phyloP scores from a whole-genome alignment of 2,113 vertebrate genomes.

The Hydrolagus affinis region DNA sequence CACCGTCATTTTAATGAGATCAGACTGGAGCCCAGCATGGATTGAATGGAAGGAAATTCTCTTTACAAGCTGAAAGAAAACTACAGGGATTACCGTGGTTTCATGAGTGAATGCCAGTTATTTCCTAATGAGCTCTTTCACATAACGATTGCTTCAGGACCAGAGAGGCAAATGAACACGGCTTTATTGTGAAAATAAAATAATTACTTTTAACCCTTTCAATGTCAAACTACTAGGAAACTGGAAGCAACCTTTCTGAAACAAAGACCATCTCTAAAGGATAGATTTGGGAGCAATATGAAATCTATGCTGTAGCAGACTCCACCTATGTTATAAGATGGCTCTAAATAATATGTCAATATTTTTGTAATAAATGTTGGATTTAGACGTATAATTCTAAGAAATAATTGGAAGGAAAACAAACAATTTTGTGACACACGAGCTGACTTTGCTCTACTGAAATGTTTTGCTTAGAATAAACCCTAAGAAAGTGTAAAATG shows the following conservation, averaged over 20 bases:
- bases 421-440: too few species aligned
- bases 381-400: too few species aligned
- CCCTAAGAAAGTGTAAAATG: too few species aligned
- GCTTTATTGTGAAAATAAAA: neutral
- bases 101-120: neutral
- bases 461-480: too few species aligned
- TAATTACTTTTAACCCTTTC: neutral
- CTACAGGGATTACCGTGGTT: neutral
- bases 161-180: neutral
- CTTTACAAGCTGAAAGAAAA: neutral
- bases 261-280: neutral
- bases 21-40: neutral
- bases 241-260: neutral
- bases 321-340: too few species aligned
- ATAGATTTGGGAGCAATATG: neutral
- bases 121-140: neutral
- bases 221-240: neutral
- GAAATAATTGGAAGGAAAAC: too few species aligned
- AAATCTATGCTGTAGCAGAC: neutral
- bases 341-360: too few species aligned
- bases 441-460: too few species aligned
- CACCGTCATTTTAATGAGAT: neutral
- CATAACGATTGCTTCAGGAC: neutral
- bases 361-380: too few species aligned
- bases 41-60: neutral